A percentile compares a stretch with the other conserved stretches of the same genome.
Conservation (phyloP, 2,888 invertebrate genomes). For the Neocrepidodera transversa region DNA sequence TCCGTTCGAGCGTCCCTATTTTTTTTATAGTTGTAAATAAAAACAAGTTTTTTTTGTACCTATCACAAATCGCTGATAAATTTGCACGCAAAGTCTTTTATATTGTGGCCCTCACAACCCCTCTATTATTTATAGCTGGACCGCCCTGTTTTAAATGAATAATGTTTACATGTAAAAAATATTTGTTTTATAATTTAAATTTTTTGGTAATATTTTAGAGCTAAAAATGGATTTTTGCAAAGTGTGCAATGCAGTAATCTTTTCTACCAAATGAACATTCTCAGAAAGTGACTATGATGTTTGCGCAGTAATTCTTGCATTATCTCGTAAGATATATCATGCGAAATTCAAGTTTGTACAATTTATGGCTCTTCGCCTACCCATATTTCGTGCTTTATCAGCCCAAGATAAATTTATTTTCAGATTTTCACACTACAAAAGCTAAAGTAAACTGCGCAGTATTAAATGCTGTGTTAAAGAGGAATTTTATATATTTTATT, state of each 20-base stretch:
- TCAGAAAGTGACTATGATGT: constrained; percentile 15
- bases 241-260: constrained; percentile 2
- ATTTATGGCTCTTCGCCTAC: constrained; percentile 14
- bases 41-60: too few species aligned
- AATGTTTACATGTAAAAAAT: too few species aligned
- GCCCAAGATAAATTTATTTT: constrained; percentile 16
- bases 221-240: too few species aligned
- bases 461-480: not conserved
- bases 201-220: too few species aligned
- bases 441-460: not conserved
- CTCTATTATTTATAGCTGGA: too few species aligned
- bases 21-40: too few species aligned
- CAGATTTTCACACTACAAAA: constrained; percentile 2
- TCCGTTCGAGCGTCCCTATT: too few species aligned
- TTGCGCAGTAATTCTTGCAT: constrained; percentile 21
- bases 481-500: constrained; percentile 12
- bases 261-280: constrained; percentile 4
- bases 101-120: too few species aligned
- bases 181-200: too few species aligned
- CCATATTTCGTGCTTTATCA: constrained; percentile 21
- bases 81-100: too few species aligned
- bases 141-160: too few species aligned
- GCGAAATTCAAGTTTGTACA: constrained; percentile 15
- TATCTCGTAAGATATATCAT: constrained; percentile 16
- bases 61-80: too few species aligned